Base-by-base conservation (phyloP, 23 tunicate species). In the Phallusia fumigata region DNA sequence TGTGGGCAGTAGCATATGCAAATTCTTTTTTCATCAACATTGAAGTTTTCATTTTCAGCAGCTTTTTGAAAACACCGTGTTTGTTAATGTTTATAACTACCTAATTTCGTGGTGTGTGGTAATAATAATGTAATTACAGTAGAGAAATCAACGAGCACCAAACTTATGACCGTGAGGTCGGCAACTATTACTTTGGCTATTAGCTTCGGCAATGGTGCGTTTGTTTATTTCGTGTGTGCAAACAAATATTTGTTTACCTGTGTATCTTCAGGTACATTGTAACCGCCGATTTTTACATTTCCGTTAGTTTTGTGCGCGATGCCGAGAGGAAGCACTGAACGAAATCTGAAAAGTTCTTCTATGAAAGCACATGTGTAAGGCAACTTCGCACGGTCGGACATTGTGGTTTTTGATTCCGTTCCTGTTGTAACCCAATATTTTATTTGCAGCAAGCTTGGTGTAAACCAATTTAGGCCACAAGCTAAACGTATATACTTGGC, bases 271-370 rank as follows among this genome's bases (percentile, higher is more conserved):
- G 80, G 80, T 11, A 83, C n/a, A 15, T 50, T 45, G 30, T 18
- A 83, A 18, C 80, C 72, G 24, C 34, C 33, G 0, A 83, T 44
- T 33, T 75, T 74, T 28, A 79, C 51, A 31, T 47, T 32, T 75
- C 74, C 35, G 47, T 58, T 49, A 22, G 65, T 79, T 31, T 33
- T 83, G 65, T 34, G 86, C 34, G 72, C 33, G 8, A 83, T 49
- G 0, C 80, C 80, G 0, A 83, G 35, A 18, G 86, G 40, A 0
- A 74, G 0, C 22, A 83, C 0, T 12, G 86, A 30, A 0, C 86
- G 80, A 36, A 83, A 35, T 49, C 86, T 50, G 28, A 74, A 74
- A 2, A 75, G 52, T 44, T 83, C 86, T 12, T 83, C 80, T 22
- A 83, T 83, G 0, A 65, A 32, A 36, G 86, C 86, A 30, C 58